These are phyloP conservation scores for Novumbra hubbsi DNA, from an alignment of 2,797 vertebrate species.

Conservation along the genomic window DNA sequence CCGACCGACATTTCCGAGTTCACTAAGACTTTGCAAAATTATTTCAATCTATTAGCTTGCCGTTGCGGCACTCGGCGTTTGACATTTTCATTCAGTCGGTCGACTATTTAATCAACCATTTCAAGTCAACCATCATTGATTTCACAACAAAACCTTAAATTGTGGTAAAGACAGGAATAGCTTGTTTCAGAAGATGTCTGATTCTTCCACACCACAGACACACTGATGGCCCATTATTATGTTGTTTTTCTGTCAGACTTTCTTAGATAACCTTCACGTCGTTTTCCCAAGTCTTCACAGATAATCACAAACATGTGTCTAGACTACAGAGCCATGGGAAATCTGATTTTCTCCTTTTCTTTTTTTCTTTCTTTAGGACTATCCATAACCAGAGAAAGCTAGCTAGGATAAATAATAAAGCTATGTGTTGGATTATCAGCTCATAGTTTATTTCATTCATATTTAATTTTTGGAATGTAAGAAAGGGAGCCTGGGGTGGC, in stretches of 20 bases:
- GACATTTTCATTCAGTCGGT: conserved; percentile 38
- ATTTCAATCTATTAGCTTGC: conserved; percentile 1
- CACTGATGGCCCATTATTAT: neutral
- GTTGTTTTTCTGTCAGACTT: conserved; percentile 1
- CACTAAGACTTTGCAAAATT: neutral
- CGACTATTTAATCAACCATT: conserved; percentile 35
- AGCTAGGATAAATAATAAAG: conserved; percentile 35
- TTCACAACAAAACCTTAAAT: conserved; percentile 4
- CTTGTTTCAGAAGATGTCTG: conserved; percentile 29
- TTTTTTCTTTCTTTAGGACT: neutral
- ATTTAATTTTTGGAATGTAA: conserved; percentile 48
- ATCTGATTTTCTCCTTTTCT: neutral
- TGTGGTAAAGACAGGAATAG: conserved; percentile 30
- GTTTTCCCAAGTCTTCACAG: neutral
- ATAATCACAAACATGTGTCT: neutral
- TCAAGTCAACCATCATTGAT: neutral
- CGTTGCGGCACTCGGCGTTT: conserved; percentile 27
- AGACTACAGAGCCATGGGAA: neutral
- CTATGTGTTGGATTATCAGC: conserved; percentile 41
- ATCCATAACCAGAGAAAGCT: conserved; percentile 17
- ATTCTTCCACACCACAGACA: conserved; percentile 2
- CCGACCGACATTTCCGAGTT: conserved; percentile 16
- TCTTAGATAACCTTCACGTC: neutral
- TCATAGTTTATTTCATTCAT: conserved; percentile 47
- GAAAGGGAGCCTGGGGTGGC: conserved; percentile 38